These are phyloP conservation scores for Crotophaga sulcirostris DNA, from an alignment of 2,113 vertebrate species.

Conservation along the genomic window DNA sequence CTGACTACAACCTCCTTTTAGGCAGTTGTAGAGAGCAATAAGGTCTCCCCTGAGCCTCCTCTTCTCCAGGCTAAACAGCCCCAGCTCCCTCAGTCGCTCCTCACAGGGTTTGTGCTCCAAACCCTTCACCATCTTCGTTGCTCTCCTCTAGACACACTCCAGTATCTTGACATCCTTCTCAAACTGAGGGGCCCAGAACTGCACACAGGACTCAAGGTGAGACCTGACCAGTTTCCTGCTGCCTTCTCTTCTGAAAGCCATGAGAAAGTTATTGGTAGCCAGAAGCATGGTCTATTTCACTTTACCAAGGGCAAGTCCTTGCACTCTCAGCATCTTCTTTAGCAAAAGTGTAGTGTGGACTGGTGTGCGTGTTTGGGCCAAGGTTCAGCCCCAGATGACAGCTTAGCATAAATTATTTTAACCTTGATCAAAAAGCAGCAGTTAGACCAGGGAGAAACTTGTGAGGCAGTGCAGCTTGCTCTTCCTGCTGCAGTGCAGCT, in stretches of 20 bases:
- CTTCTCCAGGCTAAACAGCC: no score
- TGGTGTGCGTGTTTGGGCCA: not conserved
- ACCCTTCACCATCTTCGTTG: no score
- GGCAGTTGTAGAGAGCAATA: no score
- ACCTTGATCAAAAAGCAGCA: constrained; percentile 18
- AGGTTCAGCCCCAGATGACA: not conserved
- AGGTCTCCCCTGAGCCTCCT: no score
- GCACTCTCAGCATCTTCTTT: not conserved
- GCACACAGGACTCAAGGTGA: no score
- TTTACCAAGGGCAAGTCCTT: not conserved
- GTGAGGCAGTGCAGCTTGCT: not conserved
- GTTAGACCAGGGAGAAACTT: not conserved
- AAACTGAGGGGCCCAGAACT: no score
- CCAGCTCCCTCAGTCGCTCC: no score
- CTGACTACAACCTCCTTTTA: no score
- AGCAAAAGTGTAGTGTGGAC: not conserved
- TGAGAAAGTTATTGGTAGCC: not conserved
- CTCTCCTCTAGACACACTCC: no score
- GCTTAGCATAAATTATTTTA: not conserved
- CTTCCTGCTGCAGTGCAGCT: not conserved
- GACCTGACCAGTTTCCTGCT: no score
- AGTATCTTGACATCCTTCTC: no score
- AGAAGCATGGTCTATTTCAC: not conserved
- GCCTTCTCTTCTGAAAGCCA: not conserved
- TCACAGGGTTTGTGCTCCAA: no score